Percentiles rank a stretch among this genome's conserved stretches.
Evolutionary conservation across 1,140 invertebrate species (phyloP).

Genomic region (Lepeophtheirus salmonis): DNA sequence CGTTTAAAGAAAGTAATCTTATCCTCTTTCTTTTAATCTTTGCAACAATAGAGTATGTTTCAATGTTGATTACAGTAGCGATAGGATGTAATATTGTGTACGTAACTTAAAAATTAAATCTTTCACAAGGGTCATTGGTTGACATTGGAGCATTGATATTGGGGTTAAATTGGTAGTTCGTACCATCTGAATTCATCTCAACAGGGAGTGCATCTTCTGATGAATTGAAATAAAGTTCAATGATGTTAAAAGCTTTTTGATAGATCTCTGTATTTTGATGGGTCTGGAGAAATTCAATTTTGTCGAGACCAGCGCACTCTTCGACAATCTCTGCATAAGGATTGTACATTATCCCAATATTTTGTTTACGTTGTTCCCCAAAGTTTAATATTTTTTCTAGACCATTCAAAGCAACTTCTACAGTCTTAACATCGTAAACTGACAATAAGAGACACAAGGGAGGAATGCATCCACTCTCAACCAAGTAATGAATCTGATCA

Average conservation of each 20-base stretch:
- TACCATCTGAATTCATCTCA: no score
- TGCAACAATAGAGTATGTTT: no score
- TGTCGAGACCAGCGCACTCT: slow-evolving; percentile 88
- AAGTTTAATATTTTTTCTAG: slow-evolving; percentile 85
- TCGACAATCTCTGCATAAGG: slow-evolving; percentile 79
- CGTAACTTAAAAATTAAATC: no score
- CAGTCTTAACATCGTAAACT: slow-evolving; percentile 83
- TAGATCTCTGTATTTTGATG: slow-evolving; percentile 93
- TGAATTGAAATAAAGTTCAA: slow-evolving; percentile 79
- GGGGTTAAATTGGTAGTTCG: no score
- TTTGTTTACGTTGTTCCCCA: slow-evolving; percentile 60
- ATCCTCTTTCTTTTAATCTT: no score
- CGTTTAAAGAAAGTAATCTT: no score
- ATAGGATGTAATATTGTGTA: no score
- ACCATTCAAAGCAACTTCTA: slow-evolving; percentile 83
- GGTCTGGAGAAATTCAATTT: slow-evolving; percentile 89
- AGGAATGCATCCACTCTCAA: slow-evolving; percentile 53
- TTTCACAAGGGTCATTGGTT: no score
- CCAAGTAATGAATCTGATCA: slow-evolving; percentile 11
- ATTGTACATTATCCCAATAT: slow-evolving; percentile 45
- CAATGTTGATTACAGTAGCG: no score
- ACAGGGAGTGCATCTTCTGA: slow-evolving; percentile 83
- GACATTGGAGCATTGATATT: no score
- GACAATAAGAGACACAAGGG: slow-evolving; percentile 83
- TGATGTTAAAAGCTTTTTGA: slow-evolving; percentile 86